Conservation (phyloP, 1,140 invertebrate genomes). For the Chionoecetes opilio region DNA sequence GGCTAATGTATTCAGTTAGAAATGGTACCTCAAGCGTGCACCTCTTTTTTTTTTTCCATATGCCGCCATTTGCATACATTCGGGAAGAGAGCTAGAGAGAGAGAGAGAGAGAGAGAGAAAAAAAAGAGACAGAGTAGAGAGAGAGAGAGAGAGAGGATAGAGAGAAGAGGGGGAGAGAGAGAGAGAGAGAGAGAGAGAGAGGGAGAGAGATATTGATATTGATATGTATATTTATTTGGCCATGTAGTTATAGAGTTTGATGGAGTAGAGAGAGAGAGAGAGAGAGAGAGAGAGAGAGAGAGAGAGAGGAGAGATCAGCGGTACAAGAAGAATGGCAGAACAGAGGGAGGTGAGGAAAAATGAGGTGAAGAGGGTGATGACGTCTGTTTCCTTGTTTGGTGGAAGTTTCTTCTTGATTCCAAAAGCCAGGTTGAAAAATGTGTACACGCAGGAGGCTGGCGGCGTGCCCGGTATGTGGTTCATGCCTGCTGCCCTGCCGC, state of each 20-base stretch:
- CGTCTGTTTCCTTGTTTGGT: background rate
- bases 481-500: background rate
- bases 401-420: background rate
- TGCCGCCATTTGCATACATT: conserved; percentile 6
- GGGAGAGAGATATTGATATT: background rate
- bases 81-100: too few relatives aligned
- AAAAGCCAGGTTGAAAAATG: conserved; percentile 29
- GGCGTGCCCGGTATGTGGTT: background rate
- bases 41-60: background rate
- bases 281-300: too few relatives aligned
- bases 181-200: background rate
- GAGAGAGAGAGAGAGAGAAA: background rate
- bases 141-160: background rate
- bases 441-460: background rate
- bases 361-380: background rate
- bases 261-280: too few relatives aligned
- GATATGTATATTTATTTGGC: too few relatives aligned
- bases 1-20: background rate
- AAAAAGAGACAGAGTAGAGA: background rate
- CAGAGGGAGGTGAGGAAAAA: background rate
- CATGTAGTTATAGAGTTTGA: too few relatives aligned
- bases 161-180: background rate
- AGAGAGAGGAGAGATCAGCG: too few relatives aligned
- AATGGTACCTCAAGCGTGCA: background rate
- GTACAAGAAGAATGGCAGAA: too few relatives aligned